Base-by-base conservation (phyloP, 2,797 vertebrate genomes). In the Anabacerthia variegaticeps region DNA sequence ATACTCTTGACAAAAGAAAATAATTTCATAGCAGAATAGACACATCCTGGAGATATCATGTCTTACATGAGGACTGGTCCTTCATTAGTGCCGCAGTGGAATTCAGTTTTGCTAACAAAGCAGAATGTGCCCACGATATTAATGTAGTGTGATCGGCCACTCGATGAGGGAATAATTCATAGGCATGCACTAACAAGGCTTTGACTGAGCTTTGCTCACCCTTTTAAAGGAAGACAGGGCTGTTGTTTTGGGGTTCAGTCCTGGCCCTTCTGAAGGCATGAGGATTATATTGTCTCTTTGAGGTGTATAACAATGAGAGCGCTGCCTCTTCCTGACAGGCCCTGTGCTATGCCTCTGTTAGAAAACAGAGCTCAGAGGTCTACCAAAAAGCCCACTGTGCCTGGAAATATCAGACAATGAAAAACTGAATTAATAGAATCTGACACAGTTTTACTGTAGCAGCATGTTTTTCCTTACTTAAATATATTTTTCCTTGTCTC, bases 371-470 rank as follows among this genome's bases (percentile, higher is more conserved):
- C 96, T 96, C 96, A 96, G 96, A 97, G 96, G 95, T 97, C 97
- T 98, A 97, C 96, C 97, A 96, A 98, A 97, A 96, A 97, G 94
- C 96, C 96, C 96, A 97, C 97, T 97, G 96, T 97, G 96, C 95
- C 95, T 95, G 95, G 97, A 96, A 95, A 91, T 96, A 91, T 82
- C 93, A 96, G 96, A 97, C 97, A 97, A 97, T 97, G 92, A 96
- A 94, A 97, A 92, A 43, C 86, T 85, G 95, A 94, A 96, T 97
- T 97, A 97, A 97, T 97, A 97, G 97, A 97, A 91, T 18, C 82
- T 96, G 95, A 96, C 90, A 96, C 96, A 96, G 95, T 97, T 97
- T 97, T 97, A 96, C 83, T 85, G 77, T 68, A 95, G 92, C 94
- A 85, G 94, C 93, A 91, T 96, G 95, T 97, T 95, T 97, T 97